phyloP scores from a whole-genome alignment of 1,140 invertebrate genomes.

The Neoseiulus cucumeris region DNA sequence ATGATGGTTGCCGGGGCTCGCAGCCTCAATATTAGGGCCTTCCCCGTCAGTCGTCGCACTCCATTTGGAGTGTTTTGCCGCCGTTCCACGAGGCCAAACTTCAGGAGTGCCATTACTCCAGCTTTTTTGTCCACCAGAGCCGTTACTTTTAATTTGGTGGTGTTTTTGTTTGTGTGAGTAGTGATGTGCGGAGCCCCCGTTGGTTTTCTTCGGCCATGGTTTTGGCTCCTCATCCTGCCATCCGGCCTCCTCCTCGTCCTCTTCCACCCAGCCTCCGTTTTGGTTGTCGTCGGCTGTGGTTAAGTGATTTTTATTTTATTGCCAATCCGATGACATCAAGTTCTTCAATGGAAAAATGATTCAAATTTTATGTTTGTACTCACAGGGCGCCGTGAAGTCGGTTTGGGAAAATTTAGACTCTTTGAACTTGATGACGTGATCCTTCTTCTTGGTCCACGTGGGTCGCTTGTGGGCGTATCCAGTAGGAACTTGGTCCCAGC shows the following conservation, averaged over 20 bases:
- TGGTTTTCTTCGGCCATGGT: not conserved
- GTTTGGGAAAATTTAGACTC: not conserved
- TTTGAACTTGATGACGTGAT: constrained; percentile 6
- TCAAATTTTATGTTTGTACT: not conserved
- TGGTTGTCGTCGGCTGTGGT: not conserved
- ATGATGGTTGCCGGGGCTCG: constrained; percentile 3
- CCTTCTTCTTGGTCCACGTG: not conserved
- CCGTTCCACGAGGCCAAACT: not conserved
- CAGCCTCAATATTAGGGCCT: not conserved
- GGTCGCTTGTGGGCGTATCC: not conserved
- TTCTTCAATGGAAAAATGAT: not conserved
- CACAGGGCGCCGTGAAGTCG: not conserved
- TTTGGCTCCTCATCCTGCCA: not conserved
- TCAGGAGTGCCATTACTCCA: not conserved
- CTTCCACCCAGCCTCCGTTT: not conserved
- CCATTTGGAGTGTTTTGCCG: not conserved
- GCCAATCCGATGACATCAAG: not conserved
- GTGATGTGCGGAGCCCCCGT: not conserved
- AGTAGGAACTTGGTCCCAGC: constrained; percentile 8
- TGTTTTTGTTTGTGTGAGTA: not conserved
- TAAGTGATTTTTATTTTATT: not conserved
- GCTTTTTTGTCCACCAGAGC: not conserved
- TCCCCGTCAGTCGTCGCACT: not conserved
- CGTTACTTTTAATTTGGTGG: not conserved
- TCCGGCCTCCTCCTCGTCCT: not conserved